Evolutionary conservation across 2,797 vertebrate genomes (phyloP), one percentile per base, ranked within the genome.

Genomic region (Petrocephalus sullivani): DNA sequence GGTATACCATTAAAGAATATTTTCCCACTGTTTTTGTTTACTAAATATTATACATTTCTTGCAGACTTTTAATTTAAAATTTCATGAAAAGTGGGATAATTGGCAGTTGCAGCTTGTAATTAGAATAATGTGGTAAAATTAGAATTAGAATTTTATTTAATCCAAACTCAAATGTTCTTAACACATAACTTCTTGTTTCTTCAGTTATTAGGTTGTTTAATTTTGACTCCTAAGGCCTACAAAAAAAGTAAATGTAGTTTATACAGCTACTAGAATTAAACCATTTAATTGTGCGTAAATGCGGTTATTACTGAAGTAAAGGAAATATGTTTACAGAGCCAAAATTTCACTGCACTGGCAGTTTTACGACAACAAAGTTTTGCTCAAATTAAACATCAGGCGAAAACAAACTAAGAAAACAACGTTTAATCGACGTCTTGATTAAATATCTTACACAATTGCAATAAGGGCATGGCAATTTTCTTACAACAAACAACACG

Each of bases 1-100:
- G 54, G 81, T 16, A 49, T 67, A 88, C 1, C 88, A 92, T 89
- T 87, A 93, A 92, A 90, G 90, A 0, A 61, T 88, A 85, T 87
- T 90, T 87, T 16, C 46, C 1, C 41, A 5, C n/a, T 3, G 10
- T 81, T 64, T 28, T 84, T 61, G 58, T n/a, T 58, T 28, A 23
- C n/a, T 88, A 60, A 82, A 60, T 56, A 85, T 46, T 23, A 16
- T 21, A 64, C 3, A 12, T 88, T 82, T 82, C 49, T 21, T 51
- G 49, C 19, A 64, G 23, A 84, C 49, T 61, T 78, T 33, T 41
- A 14, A 19, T 58, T 56, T 54, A 64, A 83, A 82, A 84, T 61
- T 10, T 84, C 37, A 60, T 21, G 41, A 88, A 7, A 1, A 21
- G 41, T 5, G 23, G 19, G 10, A 19, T 56, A 60, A 88, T 88